Evolutionary conservation across 2,797 vertebrate species (phyloP), one percentile per base, ranked within the genome.

Genomic region (Distichodus sexfasciatus): DNA sequence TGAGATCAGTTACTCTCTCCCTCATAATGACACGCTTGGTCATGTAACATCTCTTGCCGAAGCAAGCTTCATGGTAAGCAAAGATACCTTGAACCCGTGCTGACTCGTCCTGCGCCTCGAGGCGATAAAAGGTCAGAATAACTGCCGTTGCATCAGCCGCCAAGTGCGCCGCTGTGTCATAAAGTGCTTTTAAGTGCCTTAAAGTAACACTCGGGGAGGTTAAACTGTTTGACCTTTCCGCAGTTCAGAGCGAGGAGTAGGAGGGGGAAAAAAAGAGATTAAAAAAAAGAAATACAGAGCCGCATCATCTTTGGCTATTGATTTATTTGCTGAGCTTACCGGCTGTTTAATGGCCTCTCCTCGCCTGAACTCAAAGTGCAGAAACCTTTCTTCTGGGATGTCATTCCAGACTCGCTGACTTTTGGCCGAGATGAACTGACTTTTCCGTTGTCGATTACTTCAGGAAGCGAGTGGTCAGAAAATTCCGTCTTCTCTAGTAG

Each of bases 1-100:
- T 33, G 31, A 33, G 4, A 33, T 33, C 76, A 79, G 31, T 26
- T 15, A 21, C 31, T 23, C 29, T 83, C 80, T 79, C 9, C 15
- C 29, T 36, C 10, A 15, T 1, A 33, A 10, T 31, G 9, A 26
- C 12, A 29, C n/a, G 40, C 40, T 8, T 10, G 19, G 2, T 21
- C 17, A 23, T 12, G 1, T 24, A 4, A 48, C 23, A 50, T 11
- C 23, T 14, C 3, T 6, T 12, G 5, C 21, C 24, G 44, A 10
- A 24, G 10, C 12, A 2, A 50, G 10, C 1, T 47, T 6, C 29
- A 14, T 0, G 24, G 23, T 28, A 28, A 17, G 48, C 14, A 7
- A 15, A 15, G 14, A 7, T 51, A n/a, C 15, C 47, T 29, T 43
- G 48, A 53, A 41, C 62, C n/a, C 1, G 2, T 41, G 2, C 0